These are phyloP conservation scores for Trilocha varians DNA, from an alignment of 2,888 invertebrate species.

Conservation along the genomic window DNA sequence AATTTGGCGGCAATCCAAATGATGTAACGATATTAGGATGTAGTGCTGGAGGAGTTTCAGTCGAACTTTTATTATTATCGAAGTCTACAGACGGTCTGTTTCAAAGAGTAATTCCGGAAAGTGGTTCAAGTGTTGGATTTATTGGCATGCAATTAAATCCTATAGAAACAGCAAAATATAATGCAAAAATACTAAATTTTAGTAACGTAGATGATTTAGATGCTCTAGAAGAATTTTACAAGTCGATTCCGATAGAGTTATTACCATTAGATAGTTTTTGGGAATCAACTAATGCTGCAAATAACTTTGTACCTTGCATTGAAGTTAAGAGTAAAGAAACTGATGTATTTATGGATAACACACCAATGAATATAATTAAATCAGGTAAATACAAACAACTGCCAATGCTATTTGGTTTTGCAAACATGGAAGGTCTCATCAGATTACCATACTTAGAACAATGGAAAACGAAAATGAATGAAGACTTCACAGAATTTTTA, in stretches of 20 bases:
- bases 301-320: slow-evolving; percentile 23
- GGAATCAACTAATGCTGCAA: slow-evolving; percentile 20
- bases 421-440: slow-evolving; percentile 29
- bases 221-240: slow-evolving; percentile 37
- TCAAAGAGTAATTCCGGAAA: slow-evolving; percentile 34
- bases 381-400: slow-evolving; percentile 25
- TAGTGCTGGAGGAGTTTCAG: slow-evolving; percentile 32
- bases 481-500: slow-evolving; percentile 29
- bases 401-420: slow-evolving; percentile 36
- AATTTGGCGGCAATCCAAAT: slow-evolving; percentile 37
- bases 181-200: slow-evolving; percentile 24
- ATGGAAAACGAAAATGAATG: slow-evolving; percentile 30
- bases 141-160: slow-evolving; percentile 31
- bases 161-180: slow-evolving; percentile 24
- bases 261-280: slow-evolving; percentile 19
- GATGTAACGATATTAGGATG: slow-evolving; percentile 35
- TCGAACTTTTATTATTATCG: slow-evolving; percentile 33
- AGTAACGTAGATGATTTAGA: slow-evolving; percentile 26
- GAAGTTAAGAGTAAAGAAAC: slow-evolving; percentile 20
- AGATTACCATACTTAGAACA: slow-evolving; percentile 17
- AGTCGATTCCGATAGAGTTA: slow-evolving; percentile 20
- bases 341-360: slow-evolving; percentile 27
- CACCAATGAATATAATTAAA: slow-evolving; percentile 30
- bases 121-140: slow-evolving; percentile 26
- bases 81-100: slow-evolving; percentile 29